These are phyloP conservation scores for Sphenodon punctatus DNA, from an alignment of 2,797 vertebrate genomes.

Conservation along the genomic window DNA sequence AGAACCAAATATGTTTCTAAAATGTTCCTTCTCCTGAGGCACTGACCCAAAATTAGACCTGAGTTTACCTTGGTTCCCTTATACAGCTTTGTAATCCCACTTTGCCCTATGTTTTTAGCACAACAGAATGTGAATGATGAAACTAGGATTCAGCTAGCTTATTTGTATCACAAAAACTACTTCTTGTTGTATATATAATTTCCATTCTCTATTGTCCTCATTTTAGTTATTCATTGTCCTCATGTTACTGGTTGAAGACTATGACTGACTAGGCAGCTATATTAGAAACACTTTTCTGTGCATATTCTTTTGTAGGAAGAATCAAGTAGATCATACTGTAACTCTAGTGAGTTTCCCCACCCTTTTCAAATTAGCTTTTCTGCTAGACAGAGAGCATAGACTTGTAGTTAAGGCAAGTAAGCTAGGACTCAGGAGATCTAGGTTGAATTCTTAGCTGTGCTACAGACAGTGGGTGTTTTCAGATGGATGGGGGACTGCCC, in stretches of 20 bases:
- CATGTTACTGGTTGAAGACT: not conserved
- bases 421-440: not conserved
- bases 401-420: not conserved
- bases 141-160: not conserved
- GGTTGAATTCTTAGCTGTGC: not conserved
- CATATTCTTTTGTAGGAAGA: not conserved
- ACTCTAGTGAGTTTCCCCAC: too few species aligned
- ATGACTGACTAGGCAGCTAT: not conserved
- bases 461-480: too few species aligned
- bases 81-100: not conserved
- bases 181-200: not conserved
- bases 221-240: not conserved
- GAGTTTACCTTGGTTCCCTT: not conserved
- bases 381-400: not conserved
- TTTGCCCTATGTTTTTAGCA: not conserved
- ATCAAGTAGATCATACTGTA: too few species aligned
- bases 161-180: not conserved
- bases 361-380: not conserved
- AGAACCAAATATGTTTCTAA: slow-evolving; percentile 39
- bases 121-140: not conserved
- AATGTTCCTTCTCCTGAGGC: not conserved
- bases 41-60: not conserved
- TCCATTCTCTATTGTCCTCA: not conserved
- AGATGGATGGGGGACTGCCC: too few species aligned
- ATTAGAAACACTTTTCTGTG: not conserved